A percentile compares a stretch with the other conserved stretches of the same genome.
phyloP scores from a whole-genome alignment of 2,888 invertebrate species.

The Hyppa rectilinea region DNA sequence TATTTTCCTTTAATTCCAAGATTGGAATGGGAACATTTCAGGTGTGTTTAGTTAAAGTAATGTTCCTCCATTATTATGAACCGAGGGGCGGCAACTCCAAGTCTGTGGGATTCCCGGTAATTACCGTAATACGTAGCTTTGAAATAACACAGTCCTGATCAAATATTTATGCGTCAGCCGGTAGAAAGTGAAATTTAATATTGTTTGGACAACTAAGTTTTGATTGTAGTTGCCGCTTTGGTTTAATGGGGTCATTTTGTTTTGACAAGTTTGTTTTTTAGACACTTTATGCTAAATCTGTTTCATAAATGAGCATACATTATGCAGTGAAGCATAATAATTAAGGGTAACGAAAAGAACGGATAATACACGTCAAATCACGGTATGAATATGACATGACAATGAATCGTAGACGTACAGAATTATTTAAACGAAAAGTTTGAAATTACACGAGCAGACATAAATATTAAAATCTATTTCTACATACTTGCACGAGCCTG shows the following conservation, averaged over 20 bases:
- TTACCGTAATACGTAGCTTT: constrained; percentile 66
- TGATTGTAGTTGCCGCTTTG: constrained; percentile 30
- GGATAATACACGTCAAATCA: background rate
- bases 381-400: background rate
- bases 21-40: constrained; percentile 44
- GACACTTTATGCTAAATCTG: background rate
- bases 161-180: constrained; percentile 65
- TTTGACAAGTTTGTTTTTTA: background rate
- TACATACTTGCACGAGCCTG: background rate
- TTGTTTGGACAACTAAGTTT: constrained; percentile 52
- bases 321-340: too few species aligned
- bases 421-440: background rate
- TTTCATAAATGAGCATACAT: background rate
- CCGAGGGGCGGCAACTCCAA: constrained; percentile 63
- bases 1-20: constrained; percentile 57
- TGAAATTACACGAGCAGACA: background rate
- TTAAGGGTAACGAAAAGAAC: background rate
- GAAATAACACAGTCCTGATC: constrained; percentile 66
- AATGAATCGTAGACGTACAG: background rate
- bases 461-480: background rate
- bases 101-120: constrained; percentile 71
- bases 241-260: background rate
- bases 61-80: constrained; percentile 49
- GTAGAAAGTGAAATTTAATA: constrained; percentile 61
- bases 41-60: constrained; percentile 60